Base-by-base conservation (phyloP, 2,797 vertebrate genomes). In the Sphaeramia orbicularis region DNA sequence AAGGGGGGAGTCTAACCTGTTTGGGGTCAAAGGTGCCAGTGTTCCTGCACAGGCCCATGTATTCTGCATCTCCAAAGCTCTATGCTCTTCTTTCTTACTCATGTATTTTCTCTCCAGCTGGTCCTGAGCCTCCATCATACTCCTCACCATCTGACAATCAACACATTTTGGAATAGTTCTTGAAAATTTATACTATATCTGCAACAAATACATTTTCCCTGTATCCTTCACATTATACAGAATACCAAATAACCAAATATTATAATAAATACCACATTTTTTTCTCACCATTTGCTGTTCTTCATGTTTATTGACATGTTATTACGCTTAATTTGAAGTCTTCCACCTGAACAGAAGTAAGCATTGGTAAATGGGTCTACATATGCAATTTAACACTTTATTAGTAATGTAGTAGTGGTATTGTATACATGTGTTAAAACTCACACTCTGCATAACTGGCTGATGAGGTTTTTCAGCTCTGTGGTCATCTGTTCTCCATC, bases 71-170 rank as follows among this genome's bases (percentile, higher is more conserved):
- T 96, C 94, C 70, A 96, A 84, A 69, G 87, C 83, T 78, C 80
- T 85, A 67, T 96, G 95, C 60, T 95, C 90, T 15, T 97, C 95
- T 78, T 93, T 96, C 45, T 90, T 95, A 62, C 86, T 88, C 84
- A 96, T 91, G 75, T 96, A 97, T 71, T 93, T 94, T 78, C 93
- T 94, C 83, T 97, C 94, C 82, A 98, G 85, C 58, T 91, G 92
- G 80, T 95, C 92, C 57, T 96, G 95, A 48, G 92, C 87, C 71
- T 93, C 93, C 92, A 93, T 95, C 81, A 98, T 86, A 71, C 94
- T 92, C 80, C 94, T 91, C 77, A 97, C 88, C 63, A 94, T 90
- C 97, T 98, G 86, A 6, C 15, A 32, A 32, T 4, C 27, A 30
- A 30, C 7, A 32, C 30, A 32, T 1, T 32, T 32, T 32, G 6